Evolutionary conservation across 2,797 vertebrate genomes (phyloP), one percentile per base, ranked within the genome.

Genomic region (Sebastolobus alascanus): DNA sequence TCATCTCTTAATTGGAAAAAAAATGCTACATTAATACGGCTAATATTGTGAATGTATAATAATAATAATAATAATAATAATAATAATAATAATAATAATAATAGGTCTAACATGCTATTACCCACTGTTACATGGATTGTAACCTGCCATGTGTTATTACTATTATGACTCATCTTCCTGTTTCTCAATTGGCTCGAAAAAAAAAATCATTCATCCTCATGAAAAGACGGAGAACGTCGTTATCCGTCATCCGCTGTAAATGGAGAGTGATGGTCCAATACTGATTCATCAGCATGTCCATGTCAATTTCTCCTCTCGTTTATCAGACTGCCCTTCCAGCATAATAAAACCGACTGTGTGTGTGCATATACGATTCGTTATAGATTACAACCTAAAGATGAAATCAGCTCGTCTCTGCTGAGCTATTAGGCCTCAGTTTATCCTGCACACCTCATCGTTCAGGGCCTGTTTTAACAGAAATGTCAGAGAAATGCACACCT

Each of bases 221-320:
- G 80, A 82, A 80, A 80, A 84, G 84, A 46, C 11, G 65, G 56
- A 35, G 63, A 76, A 66, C 89, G 86, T 86, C 31, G 88, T 91
- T 89, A 91, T 91, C 91, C 89, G 91, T 92, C 91, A 90, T 85
- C 71, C 79, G 63, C 82, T 31, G 82, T 87, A 92, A 92, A 94
- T 88, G 87, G 87, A 92, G 92, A 93, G 89, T 90, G 91, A 93
- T 91, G 85, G 86, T 89, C 89, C 92, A 90, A 89, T 88, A 79
- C 91, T 86, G 93, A 94, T 93, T 93, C 92, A 93, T 93, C 92
- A 89, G 91, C 86, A 69, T 58, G 91, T 92, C 92, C 86, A 27
- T 25, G 89, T 78, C 89, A 84, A 87, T 92, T 81, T 83, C 79
- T 78, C 11, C 74, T 0, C 79, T 82, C 92, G 84, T 94, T 85